phyloP scores from a whole-genome alignment of 2,888 invertebrate species.

The Octonoba sinensis region DNA sequence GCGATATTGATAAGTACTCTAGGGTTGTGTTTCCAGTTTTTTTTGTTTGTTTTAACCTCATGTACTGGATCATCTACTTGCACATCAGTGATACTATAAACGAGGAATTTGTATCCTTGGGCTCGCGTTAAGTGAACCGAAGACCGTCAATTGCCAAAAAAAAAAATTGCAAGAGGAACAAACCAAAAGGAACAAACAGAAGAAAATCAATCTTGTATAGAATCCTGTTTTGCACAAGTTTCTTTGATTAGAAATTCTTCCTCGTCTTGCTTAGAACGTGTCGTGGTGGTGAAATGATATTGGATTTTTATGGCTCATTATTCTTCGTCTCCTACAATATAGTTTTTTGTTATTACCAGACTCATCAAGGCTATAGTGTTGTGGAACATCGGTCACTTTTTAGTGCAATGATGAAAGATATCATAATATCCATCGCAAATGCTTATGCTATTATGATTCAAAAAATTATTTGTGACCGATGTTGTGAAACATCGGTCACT shows the following conservation, averaged over 20 bases:
- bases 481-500: constrained; percentile 32
- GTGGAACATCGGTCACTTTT: constrained; percentile 33
- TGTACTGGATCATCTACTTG: constrained; percentile 97
- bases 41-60: constrained; percentile 98
- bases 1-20: constrained; percentile 99
- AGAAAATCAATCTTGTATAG: constrained; percentile 56
- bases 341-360: constrained; percentile 50
- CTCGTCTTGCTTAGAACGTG: constrained; percentile 60
- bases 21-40: constrained; percentile 98
- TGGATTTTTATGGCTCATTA: constrained; percentile 48
- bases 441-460: constrained; percentile 43
- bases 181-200: constrained; percentile 37
- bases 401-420: constrained; percentile 34
- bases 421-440: constrained; percentile 52
- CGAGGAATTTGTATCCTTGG: constrained; percentile 64
- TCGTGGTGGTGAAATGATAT: constrained; percentile 48
- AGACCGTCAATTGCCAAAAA: constrained; percentile 58
- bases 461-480: too few relatives aligned
- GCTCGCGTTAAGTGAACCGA: constrained; percentile 59
- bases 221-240: constrained; percentile 63
- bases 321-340: constrained; percentile 46
- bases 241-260: constrained; percentile 61
- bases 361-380: constrained; percentile 42
- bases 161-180: constrained; percentile 45
- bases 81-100: constrained; percentile 84